Evolutionary conservation across 1,140 invertebrate genomes (phyloP).

Genomic region (Bombus sibiricus): DNA sequence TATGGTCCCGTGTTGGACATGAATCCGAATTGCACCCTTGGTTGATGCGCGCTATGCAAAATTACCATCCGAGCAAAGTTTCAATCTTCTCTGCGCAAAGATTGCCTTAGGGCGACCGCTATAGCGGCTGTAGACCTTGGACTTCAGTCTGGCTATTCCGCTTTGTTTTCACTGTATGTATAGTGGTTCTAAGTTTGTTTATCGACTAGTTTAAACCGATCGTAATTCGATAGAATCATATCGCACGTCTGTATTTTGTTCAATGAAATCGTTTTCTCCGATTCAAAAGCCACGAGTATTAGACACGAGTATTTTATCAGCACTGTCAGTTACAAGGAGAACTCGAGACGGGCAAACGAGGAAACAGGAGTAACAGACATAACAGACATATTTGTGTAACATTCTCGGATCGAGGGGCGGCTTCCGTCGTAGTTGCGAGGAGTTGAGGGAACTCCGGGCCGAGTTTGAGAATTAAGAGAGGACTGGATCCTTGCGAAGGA

Average conservation of each 20-base stretch:
- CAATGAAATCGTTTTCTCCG: neutral
- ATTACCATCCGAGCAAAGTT: slow-evolving; percentile 75
- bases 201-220: neutral
- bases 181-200: neutral
- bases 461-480: slow-evolving; percentile 10
- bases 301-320: neutral
- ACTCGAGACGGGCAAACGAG: neutral
- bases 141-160: neutral
- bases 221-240: neutral
- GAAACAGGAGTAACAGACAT: neutral
- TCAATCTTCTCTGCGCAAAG: slow-evolving; percentile 71
- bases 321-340: neutral
- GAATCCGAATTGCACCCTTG: slow-evolving; percentile 69
- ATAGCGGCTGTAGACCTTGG: neutral
- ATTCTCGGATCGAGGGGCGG: neutral
- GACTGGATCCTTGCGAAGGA: slow-evolving; percentile 1
- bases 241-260: neutral
- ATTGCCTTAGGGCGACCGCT: slow-evolving; percentile 39
- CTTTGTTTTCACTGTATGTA: neutral
- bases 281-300: neutral
- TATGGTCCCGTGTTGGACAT: slow-evolving; percentile 71
- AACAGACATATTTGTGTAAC: slow-evolving; percentile 14
- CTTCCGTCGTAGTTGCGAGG: neutral
- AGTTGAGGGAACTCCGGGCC: neutral
- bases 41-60: slow-evolving; percentile 61